phyloP scores from a whole-genome alignment of 30 jellyfish, hydroid and myxozoan genomes.

The Hydractinia symbiolongicarpus region DNA sequence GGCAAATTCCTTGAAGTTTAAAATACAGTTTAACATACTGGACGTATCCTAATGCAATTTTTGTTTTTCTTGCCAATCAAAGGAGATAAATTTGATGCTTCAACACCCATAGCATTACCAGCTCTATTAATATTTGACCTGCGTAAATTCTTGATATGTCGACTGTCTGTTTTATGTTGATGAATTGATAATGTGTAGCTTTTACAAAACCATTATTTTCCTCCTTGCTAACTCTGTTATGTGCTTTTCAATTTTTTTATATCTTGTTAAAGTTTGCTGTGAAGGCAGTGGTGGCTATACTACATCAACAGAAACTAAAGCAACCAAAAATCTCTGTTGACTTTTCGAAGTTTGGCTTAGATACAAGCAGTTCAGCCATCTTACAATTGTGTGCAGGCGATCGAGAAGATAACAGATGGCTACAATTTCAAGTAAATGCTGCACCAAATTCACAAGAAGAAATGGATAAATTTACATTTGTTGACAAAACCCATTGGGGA shows the following conservation, averaged over 20 bases:
- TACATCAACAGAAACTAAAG: constrained; percentile 53
- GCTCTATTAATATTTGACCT: no score
- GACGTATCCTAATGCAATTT: no score
- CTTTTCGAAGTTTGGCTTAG: constrained; percentile 33
- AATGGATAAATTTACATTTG: constrained; percentile 34
- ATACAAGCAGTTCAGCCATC: constrained; percentile 14
- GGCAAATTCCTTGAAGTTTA: no score
- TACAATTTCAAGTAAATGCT: constrained; percentile 33
- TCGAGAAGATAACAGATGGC: constrained; percentile 85
- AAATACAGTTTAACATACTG: no score
- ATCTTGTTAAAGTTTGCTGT: constrained; percentile 44
- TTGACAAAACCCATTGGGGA: constrained; percentile 88
- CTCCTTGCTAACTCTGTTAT: no score
- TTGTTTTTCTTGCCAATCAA: no score
- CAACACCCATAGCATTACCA: no score
- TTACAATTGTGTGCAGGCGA: constrained; percentile 50
- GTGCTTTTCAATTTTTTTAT: no score
- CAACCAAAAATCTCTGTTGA: constrained; percentile 49
- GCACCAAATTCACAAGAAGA: constrained; percentile 60
- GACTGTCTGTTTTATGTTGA: no score
- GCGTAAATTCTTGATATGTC: no score
- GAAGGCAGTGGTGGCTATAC: constrained; percentile 56
- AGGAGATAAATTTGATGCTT: no score
- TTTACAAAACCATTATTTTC: background rate
- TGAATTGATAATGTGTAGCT: no score